These are phyloP conservation scores for Adineta ricciae DNA, from an alignment of 2,888 invertebrate genomes.

Conservation along the genomic window DNA sequence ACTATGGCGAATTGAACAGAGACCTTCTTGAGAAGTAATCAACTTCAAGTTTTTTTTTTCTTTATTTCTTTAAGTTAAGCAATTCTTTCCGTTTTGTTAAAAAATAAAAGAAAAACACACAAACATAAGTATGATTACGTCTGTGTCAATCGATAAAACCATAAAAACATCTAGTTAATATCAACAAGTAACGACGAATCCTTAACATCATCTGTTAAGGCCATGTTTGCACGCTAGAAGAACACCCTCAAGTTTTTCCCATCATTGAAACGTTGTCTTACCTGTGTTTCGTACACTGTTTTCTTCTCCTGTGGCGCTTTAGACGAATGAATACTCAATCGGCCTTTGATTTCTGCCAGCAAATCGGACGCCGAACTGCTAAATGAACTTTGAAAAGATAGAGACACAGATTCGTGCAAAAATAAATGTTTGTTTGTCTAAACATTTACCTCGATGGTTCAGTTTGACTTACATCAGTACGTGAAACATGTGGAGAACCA, in stretches of 20 bases:
- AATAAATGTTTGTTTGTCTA: neutral
- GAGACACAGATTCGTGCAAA: neutral
- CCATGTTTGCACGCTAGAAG: neutral
- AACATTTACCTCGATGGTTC: neutral
- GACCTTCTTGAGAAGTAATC: neutral
- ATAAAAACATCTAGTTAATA: neutral
- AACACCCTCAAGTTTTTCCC: neutral
- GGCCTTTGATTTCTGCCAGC: neutral
- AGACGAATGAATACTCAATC: neutral
- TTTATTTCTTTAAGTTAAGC: neutral
- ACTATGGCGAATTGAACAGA: constrained; percentile 61
- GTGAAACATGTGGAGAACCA: neutral
- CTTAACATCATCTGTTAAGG: neutral
- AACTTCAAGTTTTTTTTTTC: neutral
- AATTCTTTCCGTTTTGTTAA: neutral
- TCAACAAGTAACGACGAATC: neutral
- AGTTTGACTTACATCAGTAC: neutral
- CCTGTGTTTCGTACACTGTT: neutral
- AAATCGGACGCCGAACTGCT: neutral
- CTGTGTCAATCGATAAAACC: too few species aligned
- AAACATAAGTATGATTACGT: too few species aligned
- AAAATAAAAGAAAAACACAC: neutral
- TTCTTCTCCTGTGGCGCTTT: neutral
- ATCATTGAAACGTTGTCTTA: neutral
- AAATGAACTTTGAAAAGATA: neutral